These are phyloP conservation scores for Gambusia holbrooki DNA, from an alignment of 2,113 vertebrate species.

Conservation along the genomic window DNA sequence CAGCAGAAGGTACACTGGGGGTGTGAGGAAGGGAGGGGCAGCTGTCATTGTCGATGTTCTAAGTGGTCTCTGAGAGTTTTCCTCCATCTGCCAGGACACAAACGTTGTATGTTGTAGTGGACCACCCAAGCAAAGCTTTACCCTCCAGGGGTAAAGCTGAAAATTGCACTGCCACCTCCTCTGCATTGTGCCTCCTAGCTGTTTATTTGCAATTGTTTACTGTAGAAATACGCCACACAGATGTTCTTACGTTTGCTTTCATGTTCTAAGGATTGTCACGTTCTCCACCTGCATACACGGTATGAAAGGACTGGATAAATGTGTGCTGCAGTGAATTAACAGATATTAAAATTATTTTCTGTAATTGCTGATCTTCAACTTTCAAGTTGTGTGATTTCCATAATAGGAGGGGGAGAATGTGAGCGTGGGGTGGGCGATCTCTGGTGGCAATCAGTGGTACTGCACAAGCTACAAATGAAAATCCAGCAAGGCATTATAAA, in stretches of 20 bases:
- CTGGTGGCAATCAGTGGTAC: constrained; percentile 28
- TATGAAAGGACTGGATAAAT: no score
- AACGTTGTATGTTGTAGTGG: constrained; percentile 50
- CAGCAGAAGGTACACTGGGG: constrained; percentile 6
- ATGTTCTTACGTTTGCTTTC: no score
- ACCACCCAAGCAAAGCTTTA: background rate
- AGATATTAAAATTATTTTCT: background rate
- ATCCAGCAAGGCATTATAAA: background rate
- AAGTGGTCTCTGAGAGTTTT: constrained; percentile 47
- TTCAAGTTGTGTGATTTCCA: no score
- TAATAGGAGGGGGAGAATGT: no score
- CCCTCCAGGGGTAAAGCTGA: no score
- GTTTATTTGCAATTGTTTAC: no score
- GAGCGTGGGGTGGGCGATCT: background rate
- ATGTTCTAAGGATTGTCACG: background rate
- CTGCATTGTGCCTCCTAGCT: no score
- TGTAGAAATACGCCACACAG: no score
- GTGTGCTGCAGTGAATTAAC: background rate
- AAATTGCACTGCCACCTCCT: no score
- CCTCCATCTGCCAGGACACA: constrained; percentile 35
- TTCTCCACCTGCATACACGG: background rate
- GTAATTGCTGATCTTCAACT: background rate
- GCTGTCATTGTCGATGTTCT: constrained; percentile 19
- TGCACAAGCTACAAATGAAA: background rate
- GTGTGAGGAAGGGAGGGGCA: no score